These are phyloP conservation scores for Elegia similella DNA, from an alignment of 2,888 invertebrate genomes.

Conservation along the genomic window DNA sequence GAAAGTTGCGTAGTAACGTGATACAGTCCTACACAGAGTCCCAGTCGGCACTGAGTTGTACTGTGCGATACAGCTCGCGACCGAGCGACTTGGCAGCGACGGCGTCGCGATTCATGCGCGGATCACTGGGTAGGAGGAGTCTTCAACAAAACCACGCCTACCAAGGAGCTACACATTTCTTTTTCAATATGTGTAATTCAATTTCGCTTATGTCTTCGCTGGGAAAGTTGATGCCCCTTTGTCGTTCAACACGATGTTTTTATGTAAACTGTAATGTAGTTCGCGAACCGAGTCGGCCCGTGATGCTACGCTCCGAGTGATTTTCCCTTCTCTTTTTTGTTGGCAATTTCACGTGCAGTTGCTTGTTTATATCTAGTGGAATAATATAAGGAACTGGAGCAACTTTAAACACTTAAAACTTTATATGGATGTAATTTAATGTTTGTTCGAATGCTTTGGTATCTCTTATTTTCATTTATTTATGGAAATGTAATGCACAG, in stretches of 20 bases:
- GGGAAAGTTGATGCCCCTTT: conserved; percentile 81
- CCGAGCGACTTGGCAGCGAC: conserved; percentile 55
- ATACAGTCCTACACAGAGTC: conserved; percentile 52
- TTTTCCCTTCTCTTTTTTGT: conserved; percentile 63
- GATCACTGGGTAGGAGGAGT: conserved; percentile 72
- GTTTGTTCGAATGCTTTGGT: not conserved
- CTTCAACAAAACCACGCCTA: conserved; percentile 75
- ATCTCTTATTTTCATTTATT: not conserved
- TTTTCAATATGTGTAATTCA: conserved; percentile 83
- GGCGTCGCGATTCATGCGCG: conserved; percentile 70
- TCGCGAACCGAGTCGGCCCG: conserved; percentile 73
- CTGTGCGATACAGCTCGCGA: conserved; percentile 42
- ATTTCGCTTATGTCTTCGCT: conserved; percentile 82
- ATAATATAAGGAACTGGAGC: conserved; percentile 40
- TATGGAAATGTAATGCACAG: not conserved
- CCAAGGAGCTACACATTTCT: conserved; percentile 81
- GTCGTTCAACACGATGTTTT: conserved; percentile 81
- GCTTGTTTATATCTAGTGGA: conserved; percentile 60
- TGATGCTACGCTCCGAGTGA: conserved; percentile 63
- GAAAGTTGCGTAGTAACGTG: conserved; percentile 53
- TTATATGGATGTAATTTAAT: not conserved
- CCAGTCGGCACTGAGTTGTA: conserved; percentile 54
- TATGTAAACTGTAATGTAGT: conserved; percentile 82
- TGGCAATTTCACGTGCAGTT: conserved; percentile 73
- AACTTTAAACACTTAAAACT: conserved; percentile 30